A percentile compares a stretch with the other conserved stretches of the same genome.
Evolutionary conservation across 2,113 vertebrate genomes (phyloP).

Genomic region (Semnornis frantzii): DNA sequence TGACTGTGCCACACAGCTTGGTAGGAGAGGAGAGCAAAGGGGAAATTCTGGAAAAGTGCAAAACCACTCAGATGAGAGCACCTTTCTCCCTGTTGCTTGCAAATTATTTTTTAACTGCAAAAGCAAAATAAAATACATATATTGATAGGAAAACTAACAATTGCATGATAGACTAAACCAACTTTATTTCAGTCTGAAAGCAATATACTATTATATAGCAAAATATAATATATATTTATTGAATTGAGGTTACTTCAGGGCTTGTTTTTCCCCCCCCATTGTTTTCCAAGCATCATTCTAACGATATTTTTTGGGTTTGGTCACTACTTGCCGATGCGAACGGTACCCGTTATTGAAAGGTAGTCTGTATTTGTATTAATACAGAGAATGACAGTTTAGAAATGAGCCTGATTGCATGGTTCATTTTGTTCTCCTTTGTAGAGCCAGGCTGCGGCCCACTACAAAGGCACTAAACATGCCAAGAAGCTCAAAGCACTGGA

Average conservation of each 20-base stretch:
- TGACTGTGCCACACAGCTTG: too few species aligned
- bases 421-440: slow-evolving; percentile 90
- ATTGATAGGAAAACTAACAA: background rate
- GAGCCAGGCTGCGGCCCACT: slow-evolving; percentile 99
- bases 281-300: slow-evolving; percentile 72
- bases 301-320: slow-evolving; percentile 28
- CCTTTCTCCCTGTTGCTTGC: background rate
- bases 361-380: slow-evolving; percentile 82
- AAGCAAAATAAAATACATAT: background rate
- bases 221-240: background rate
- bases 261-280: background rate
- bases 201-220: background rate
- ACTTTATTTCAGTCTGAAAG: background rate
- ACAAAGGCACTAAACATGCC: slow-evolving; percentile 99
- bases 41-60: background rate
- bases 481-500: slow-evolving; percentile 99
- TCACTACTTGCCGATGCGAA: slow-evolving; percentile 31
- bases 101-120: background rate
- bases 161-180: background rate
- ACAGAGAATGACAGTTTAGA: slow-evolving; percentile 82
- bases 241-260: background rate
- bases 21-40: too few species aligned
- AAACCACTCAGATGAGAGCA: background rate
- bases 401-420: slow-evolving; percentile 85
- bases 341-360: slow-evolving; percentile 83